Evolutionary conservation across 2,797 vertebrate genomes (phyloP).

Genomic region (Rachycentron canadum): DNA sequence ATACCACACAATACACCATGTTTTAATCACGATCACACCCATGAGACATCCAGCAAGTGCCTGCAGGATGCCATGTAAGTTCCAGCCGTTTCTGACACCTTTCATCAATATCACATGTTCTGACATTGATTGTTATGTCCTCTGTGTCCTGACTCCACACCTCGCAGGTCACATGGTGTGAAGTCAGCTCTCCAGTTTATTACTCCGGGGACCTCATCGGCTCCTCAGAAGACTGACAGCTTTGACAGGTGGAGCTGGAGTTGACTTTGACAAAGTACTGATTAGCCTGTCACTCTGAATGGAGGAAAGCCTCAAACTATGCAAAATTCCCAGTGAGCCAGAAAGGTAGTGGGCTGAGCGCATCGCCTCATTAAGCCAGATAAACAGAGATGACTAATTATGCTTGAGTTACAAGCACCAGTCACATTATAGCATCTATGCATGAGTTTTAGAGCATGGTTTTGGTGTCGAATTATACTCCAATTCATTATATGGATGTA

Average conservation of each 20-base stretch:
- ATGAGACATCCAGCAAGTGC: constrained; percentile 62
- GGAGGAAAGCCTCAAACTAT: constrained; percentile 61
- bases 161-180: constrained; percentile 69
- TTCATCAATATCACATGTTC: constrained; percentile 79
- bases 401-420: constrained; percentile 29
- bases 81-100: constrained; percentile 74
- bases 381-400: constrained; percentile 61
- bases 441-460: constrained; percentile 47
- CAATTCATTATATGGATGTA: too few species aligned
- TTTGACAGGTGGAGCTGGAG: constrained; percentile 79
- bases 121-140: constrained; percentile 82
- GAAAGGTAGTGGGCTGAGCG: constrained; percentile 47
- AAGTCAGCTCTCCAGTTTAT: constrained; percentile 71
- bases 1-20: constrained; percentile 46
- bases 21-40: constrained; percentile 70
- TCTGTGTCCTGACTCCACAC: constrained; percentile 71
- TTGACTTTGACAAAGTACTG: constrained; percentile 77
- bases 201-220: constrained; percentile 71
- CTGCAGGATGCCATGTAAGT: constrained; percentile 73
- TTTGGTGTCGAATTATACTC: constrained; percentile 32
- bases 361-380: constrained; percentile 29
- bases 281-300: constrained; percentile 82
- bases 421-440: constrained; percentile 50
- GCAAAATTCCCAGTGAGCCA: constrained; percentile 68
- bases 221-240: constrained; percentile 72